Evolutionary conservation across 1,140 invertebrate genomes (phyloP), one percentile per base, ranked within the genome.

Genomic region (Neodiprion lecontei): DNA sequence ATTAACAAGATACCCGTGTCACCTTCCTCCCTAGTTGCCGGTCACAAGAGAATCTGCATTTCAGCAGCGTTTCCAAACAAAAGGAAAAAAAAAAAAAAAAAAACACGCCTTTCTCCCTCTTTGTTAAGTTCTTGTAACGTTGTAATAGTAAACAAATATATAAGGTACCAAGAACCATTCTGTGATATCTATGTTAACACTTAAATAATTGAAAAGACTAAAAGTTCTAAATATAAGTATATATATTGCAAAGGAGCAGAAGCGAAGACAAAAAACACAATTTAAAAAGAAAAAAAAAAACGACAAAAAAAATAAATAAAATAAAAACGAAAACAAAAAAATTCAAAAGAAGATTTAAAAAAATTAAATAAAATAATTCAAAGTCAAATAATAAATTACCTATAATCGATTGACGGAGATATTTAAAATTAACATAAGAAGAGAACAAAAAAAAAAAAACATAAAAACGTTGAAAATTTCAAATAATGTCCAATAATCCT

Each of bases 401-500:
- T 81, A 79, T 72, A 81, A 75, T 75, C 77, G 77, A 79, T 73
- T 72, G 79, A 74, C 71, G 73, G 76, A 81, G 83, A 81, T 79
- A 80, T 80, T 86, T 84, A 73, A 79, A 70, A 76, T 70, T 75
- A 69, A 77, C 71, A 76, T 69, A 53, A 48, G 72, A 69, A 40
- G 66, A 75, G 73, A 76, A 76, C 69, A 74, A 53, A 74, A 17
- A 78, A 77, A 77, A 49, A 68, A 49, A 53, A 74, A 53, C 72
- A 17, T 76, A 77, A 49, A 68, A 49, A 53, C 17, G 61, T 65
- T 14, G 76, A 72, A 74, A 77, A 72, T 73, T 76, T 73, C 48
- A 82, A 85, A 89, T 83, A 88, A 94, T 95, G 94, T 94, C 93
- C 86, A 94, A 91, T 88, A 94, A 95, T 95, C 94, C 94, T 95